A percentile compares a stretch with the other conserved stretches of the same genome.
phyloP scores from a whole-genome alignment of 2,797 vertebrate genomes.

The Cynopterus sphinx region DNA sequence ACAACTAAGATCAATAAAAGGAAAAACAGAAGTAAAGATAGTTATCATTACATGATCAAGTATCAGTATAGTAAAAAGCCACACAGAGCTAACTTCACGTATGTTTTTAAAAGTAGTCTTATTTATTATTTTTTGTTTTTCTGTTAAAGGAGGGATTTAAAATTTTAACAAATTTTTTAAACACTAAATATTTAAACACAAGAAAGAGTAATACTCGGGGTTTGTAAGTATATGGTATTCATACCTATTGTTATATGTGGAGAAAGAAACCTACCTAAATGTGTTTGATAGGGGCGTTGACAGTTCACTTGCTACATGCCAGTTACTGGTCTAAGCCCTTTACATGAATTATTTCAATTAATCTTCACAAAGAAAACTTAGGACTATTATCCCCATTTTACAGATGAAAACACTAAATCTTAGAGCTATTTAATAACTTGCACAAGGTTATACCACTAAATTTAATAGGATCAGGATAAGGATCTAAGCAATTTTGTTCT shows the following conservation, averaged over 20 bases:
- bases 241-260: not conserved
- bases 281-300: not conserved
- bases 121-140: not conserved
- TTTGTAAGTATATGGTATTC: constrained; percentile 6
- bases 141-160: constrained; percentile 7
- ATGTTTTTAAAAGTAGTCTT: not conserved
- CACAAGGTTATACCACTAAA: not conserved
- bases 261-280: not conserved
- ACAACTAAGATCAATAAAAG: not conserved
- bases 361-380: not conserved
- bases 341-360: not conserved
- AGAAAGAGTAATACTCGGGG: constrained; percentile 7
- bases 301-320: not conserved
- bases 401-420: constrained; percentile 23
- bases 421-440: not conserved
- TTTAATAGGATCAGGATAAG: not conserved
- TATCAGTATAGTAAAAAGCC: not conserved
- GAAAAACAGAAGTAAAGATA: not conserved
- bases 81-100: not conserved
- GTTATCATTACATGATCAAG: not conserved
- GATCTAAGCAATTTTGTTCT: not conserved
- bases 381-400: not conserved
- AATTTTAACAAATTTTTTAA: not conserved
- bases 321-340: not conserved
- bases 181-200: constrained; percentile 27